Conservation (phyloP, 2,113 vertebrate genomes). For the Coryphaenoides rupestris region DNA sequence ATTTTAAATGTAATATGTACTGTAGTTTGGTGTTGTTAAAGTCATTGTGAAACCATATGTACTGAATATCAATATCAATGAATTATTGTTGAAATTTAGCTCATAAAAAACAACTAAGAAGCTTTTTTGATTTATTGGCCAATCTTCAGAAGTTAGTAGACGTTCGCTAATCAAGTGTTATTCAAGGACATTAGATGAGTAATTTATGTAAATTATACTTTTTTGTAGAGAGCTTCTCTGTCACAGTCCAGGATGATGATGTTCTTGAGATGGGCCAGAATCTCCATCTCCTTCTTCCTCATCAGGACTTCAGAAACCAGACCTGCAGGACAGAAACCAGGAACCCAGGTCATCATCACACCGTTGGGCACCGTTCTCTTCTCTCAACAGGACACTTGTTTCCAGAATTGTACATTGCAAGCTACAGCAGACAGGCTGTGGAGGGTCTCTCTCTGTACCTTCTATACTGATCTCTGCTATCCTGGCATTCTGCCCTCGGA, state of each 20-base stretch:
- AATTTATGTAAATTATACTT: constrained; percentile 73
- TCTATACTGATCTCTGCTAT: constrained; percentile 93
- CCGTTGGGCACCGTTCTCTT: too few relatives aligned
- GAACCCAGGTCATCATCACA: background rate
- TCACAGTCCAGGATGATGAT: constrained; percentile 90
- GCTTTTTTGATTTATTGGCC: too few relatives aligned
- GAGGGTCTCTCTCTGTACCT: constrained; percentile 67
- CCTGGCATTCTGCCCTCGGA: constrained; percentile 82
- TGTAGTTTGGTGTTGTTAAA: too few relatives aligned
- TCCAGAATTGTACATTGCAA: too few relatives aligned
- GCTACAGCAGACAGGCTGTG: background rate
- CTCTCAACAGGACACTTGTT: background rate
- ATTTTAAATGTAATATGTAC: too few relatives aligned
- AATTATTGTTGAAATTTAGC: too few relatives aligned
- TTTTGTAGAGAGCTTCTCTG: constrained; percentile 85
- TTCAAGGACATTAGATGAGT: background rate
- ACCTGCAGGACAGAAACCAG: constrained; percentile 63
- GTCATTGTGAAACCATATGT: too few relatives aligned
- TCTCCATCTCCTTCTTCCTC: constrained; percentile 81
- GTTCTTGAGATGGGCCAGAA: constrained; percentile 88
- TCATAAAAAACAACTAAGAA: too few relatives aligned
- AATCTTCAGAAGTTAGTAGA: background rate
- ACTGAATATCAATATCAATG: too few relatives aligned
- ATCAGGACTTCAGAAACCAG: constrained; percentile 87
- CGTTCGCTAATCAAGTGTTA: background rate